Conservation (phyloP, 2,888 invertebrate genomes). For the Fragum sueziense region DNA sequence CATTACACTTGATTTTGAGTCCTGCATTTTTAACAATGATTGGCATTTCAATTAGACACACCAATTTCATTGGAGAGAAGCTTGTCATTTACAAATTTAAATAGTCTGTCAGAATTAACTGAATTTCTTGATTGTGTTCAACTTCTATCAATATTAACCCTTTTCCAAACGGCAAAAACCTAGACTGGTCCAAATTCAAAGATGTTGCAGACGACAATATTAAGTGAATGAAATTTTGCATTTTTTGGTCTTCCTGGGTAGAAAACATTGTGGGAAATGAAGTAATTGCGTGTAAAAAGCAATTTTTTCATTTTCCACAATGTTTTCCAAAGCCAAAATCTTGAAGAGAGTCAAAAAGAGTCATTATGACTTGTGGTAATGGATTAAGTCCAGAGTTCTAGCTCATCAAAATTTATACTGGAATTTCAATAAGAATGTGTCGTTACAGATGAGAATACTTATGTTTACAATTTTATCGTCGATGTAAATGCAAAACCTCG, state of each 20-base stretch:
- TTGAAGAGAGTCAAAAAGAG: no score
- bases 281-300: no score
- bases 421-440: neutral
- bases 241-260: no score
- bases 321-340: no score
- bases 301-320: no score
- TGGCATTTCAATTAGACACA: conserved; percentile 1
- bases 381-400: neutral
- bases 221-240: no score
- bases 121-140: neutral
- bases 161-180: no score
- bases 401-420: neutral
- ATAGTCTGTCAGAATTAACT: neutral
- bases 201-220: no score
- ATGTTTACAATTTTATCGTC: neutral
- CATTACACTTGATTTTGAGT: neutral
- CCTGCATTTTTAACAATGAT: conserved; percentile 3
- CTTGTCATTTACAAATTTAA: neutral
- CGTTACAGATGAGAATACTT: neutral
- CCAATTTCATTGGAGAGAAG: neutral
- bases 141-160: neutral
- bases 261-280: no score
- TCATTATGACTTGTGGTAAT: no score
- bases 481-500: no score
- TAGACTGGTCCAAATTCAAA: no score